These are phyloP conservation scores for Aurelia sp. DNA, from an alignment of 30 jellyfish, hydroid and myxozoan genomes.

Conservation along the genomic window DNA sequence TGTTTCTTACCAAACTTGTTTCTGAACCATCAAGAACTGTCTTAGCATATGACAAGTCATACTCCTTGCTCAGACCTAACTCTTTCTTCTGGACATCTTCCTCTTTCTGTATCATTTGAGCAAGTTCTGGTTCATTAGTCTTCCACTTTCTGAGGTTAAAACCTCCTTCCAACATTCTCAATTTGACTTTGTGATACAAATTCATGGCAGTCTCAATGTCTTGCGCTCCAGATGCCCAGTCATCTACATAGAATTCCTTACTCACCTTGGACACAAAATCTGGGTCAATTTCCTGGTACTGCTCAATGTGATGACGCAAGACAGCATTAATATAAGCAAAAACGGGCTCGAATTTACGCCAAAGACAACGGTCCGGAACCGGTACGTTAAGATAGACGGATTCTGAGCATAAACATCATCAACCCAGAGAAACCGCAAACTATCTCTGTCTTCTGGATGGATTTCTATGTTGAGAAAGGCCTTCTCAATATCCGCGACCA, in stretches of 20 bases:
- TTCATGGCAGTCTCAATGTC: background rate
- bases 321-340: too few species aligned
- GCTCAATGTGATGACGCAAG: slow-evolving; percentile 42
- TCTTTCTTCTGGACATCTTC: background rate
- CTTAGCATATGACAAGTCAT: slow-evolving; percentile 1
- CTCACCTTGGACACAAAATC: slow-evolving; percentile 18
- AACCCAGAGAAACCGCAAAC: slow-evolving; percentile 64
- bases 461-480: slow-evolving; percentile 57
- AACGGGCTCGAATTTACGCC: slow-evolving; percentile 42
- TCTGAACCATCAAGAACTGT: background rate
- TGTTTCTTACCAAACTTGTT: background rate
- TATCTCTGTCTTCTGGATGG: slow-evolving; percentile 54
- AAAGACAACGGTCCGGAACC: slow-evolving; percentile 35
- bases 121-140: slow-evolving; percentile 26
- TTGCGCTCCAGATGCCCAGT: slow-evolving; percentile 16
- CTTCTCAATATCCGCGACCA: background rate
- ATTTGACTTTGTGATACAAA: slow-evolving; percentile 11
- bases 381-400: background rate
- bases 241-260: slow-evolving; percentile 24
- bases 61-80: background rate
- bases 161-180: slow-evolving; percentile 30
- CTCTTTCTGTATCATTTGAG: background rate
- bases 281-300: slow-evolving; percentile 37
- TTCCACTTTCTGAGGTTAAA: slow-evolving; percentile 47
- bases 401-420: slow-evolving; percentile 21